A percentile compares a stretch with the other conserved stretches of the same genome.
Evolutionary conservation across 2,888 invertebrate genomes (phyloP).

Genomic region (Nemotelus pantherinus): DNA sequence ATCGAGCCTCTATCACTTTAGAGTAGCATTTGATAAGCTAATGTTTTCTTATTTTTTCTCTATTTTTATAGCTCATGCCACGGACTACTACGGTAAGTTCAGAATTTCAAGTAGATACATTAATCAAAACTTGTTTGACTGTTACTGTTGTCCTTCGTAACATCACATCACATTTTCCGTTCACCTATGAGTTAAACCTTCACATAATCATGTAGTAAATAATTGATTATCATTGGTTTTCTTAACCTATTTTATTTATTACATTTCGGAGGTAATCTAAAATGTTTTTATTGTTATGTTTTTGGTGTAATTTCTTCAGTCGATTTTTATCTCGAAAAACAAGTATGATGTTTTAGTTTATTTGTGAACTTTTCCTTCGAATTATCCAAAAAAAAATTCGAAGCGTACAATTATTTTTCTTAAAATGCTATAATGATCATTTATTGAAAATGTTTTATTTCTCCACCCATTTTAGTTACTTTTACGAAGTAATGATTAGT

Average conservation of each 20-base stretch:
- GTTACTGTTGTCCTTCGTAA: constrained; percentile 21
- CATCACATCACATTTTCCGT: constrained; percentile 19
- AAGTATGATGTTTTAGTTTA: not conserved
- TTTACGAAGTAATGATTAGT: constrained; percentile 41
- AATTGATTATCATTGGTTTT: not conserved
- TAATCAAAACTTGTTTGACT: constrained; percentile 4
- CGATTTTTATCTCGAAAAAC: not conserved
- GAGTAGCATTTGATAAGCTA: not conserved
- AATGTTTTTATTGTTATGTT: constrained; percentile 45
- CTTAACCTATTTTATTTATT: constrained; percentile 21
- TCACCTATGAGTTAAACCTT: constrained; percentile 13
- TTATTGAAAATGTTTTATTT: constrained; percentile 51
- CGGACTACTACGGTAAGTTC: constrained; percentile 99
- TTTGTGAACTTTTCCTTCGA: not conserved
- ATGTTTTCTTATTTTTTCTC: constrained; percentile 41
- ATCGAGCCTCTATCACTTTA: not conserved
- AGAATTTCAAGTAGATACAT: constrained; percentile 29
- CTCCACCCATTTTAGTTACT: constrained; percentile 55
- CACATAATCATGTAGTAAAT: constrained; percentile 32
- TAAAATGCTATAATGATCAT: constrained; percentile 42
- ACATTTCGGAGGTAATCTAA: constrained; percentile 61
- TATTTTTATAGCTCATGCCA: constrained; percentile 83
- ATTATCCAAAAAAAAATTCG: not conserved
- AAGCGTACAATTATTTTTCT: not conserved
- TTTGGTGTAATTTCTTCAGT: constrained; percentile 40